These are phyloP conservation scores for Mastacembelus armatus DNA, from an alignment of 2,797 vertebrate species.

Conservation along the genomic window DNA sequence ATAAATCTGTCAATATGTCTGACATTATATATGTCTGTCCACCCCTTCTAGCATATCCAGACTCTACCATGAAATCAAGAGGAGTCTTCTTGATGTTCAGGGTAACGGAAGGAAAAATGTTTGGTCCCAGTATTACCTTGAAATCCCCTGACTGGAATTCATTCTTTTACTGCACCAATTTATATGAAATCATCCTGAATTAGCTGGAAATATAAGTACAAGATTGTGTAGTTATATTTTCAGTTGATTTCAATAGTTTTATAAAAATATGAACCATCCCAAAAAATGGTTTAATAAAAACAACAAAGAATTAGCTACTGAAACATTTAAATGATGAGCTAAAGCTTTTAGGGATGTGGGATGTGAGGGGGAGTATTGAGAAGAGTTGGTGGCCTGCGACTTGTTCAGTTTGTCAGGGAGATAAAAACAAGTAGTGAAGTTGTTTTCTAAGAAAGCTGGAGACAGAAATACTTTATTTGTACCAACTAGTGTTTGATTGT, in stretches of 20 bases:
- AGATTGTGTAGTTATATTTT: too few relatives aligned
- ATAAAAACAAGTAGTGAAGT: slow-evolving; percentile 49
- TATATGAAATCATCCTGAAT: too few relatives aligned
- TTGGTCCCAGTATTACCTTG: neutral
- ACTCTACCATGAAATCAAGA: slow-evolving; percentile 67
- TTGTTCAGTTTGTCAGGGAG: slow-evolving; percentile 57
- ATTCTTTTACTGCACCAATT: neutral
- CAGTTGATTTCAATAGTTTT: too few relatives aligned
- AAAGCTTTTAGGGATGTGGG: slow-evolving; percentile 39
- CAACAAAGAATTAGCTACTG: too few relatives aligned
- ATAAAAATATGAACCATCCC: neutral
- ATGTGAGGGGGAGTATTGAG: slow-evolving; percentile 26
- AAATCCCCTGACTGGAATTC: neutral
- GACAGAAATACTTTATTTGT: slow-evolving; percentile 6
- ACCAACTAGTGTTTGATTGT: neutral
- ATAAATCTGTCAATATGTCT: slow-evolving; percentile 71
- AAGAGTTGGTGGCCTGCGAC: slow-evolving; percentile 57
- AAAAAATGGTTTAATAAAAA: too few relatives aligned
- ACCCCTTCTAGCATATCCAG: slow-evolving; percentile 53
- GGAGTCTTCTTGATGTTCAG: slow-evolving; percentile 58
- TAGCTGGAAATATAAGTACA: too few relatives aligned
- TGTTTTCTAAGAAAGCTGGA: slow-evolving; percentile 54
- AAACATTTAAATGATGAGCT: too few relatives aligned
- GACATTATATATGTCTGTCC: slow-evolving; percentile 55
- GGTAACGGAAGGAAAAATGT: slow-evolving; percentile 21